Conservation (phyloP, 2,113 vertebrate species). For the Lasiurus borealis region DNA sequence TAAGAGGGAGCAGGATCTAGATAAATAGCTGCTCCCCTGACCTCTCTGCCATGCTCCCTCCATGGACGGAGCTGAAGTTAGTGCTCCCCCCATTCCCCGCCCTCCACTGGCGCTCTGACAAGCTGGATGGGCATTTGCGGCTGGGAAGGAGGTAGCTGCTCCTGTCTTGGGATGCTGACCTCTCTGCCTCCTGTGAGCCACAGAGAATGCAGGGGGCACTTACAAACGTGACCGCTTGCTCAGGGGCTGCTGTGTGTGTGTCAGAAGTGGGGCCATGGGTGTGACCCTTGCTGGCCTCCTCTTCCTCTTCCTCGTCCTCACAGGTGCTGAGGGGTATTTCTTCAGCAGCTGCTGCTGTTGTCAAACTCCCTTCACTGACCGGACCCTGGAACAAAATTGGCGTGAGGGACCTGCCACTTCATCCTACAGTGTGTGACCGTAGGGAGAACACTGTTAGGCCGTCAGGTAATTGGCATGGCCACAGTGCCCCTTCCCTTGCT, state of each 20-base stretch:
- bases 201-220: neutral
- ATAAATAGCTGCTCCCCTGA: neutral
- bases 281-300: slow-evolving; percentile 49
- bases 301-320: slow-evolving; percentile 73
- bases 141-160: neutral
- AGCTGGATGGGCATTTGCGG: no score
- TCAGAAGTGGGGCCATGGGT: neutral
- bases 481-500: neutral
- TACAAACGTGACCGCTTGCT: slow-evolving; percentile 33
- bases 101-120: rapidly evolving
- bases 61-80: neutral
- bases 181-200: neutral
- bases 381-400: slow-evolving; percentile 55
- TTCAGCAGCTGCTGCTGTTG: neutral
- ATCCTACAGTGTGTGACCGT: no score
- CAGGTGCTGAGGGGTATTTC: neutral
- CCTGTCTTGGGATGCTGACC: neutral
- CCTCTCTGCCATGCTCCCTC: no score
- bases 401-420: neutral
- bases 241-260: neutral
- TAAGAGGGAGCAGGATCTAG: neutral
- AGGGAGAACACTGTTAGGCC: neutral
- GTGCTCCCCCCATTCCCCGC: no score
- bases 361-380: neutral
- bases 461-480: neutral